A percentile compares a stretch with the other conserved stretches of the same genome.
phyloP scores from a whole-genome alignment of 2,888 invertebrate genomes.

The Micoletzkya japonica region DNA sequence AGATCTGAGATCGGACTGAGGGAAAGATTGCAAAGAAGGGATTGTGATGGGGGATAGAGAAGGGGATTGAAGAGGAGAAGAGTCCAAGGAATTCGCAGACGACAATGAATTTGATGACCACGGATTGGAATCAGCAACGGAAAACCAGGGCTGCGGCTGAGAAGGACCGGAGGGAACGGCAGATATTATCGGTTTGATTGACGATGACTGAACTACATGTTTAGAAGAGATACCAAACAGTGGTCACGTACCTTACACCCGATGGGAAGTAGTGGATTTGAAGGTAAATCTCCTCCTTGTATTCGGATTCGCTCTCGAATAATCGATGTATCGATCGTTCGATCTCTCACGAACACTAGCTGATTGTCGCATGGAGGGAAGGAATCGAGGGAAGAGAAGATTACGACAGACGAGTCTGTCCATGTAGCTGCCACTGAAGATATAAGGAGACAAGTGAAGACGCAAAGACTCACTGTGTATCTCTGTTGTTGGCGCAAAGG shows the following conservation, averaged over 20 bases:
- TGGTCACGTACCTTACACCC: slow-evolving; percentile 9
- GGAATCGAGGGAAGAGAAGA: slow-evolving; percentile 14
- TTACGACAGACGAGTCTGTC: slow-evolving; percentile 1
- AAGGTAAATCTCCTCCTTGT: slow-evolving; percentile 17
- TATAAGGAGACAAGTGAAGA: background rate
- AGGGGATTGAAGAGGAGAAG: background rate
- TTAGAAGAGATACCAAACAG: background rate
- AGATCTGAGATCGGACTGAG: slow-evolving; percentile 1
- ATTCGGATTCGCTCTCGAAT: slow-evolving; percentile 11
- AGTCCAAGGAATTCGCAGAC: background rate
- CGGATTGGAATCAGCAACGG: background rate
- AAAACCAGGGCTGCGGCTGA: background rate
- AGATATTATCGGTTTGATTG: slow-evolving; percentile 15
- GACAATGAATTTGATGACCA: slow-evolving; percentile 10
- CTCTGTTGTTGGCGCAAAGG: slow-evolving; percentile 20
- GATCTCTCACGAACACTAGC: slow-evolving; percentile 6
- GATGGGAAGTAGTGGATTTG: slow-evolving; percentile 18
- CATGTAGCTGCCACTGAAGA: slow-evolving; percentile 8
- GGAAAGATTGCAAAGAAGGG: background rate
- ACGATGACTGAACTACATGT: background rate
- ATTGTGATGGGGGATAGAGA: slow-evolving; percentile 7
- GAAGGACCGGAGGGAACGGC: slow-evolving; percentile 1
- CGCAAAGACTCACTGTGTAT: background rate
- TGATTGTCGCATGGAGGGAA: slow-evolving; percentile 25
- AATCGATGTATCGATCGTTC: slow-evolving; percentile 2